Base-by-base conservation (phyloP, 2,888 invertebrate species). In the Eupithecia dodoneata region DNA sequence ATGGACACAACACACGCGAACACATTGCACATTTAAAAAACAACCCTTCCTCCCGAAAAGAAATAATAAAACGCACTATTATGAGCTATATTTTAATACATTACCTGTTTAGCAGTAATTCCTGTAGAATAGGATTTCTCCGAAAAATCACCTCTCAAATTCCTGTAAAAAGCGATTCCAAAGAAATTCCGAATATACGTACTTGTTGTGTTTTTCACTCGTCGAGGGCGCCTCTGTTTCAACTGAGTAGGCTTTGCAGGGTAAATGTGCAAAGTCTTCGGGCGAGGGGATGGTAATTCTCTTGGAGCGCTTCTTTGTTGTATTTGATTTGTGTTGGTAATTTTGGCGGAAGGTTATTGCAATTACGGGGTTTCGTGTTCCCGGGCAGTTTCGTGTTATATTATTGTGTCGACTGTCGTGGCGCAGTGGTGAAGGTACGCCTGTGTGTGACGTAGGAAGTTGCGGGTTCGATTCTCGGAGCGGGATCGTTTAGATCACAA, bases 231-330 rank as follows among this genome's bases (percentile, higher is more conserved):
- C 66, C 41, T 66, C 66, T 66, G 41, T 66, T 66, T 66, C 66
- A 41, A 42, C 15, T 42, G 41, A 66, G 66, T 42, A 66, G 66
- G 13, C 66, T 66, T 42, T 42, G 42, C 42, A 42, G 41, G 42
- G 42, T 18, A 42, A 66, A 66, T 42, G 42, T 66, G 66, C 66
- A 42, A 41, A 66, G 13, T 42, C 66, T 66, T 66, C 13, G 5
- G 66, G 66, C 15, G 7, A 66, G 66, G 42, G 66, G 66, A 66
- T 66, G 66, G 42, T 42, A 66, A 42, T 66, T 66, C 42, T 66
- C 42, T 41, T 42, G 80, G 79, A 81, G 78, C 77, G 80, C 80
- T 82, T 66, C 66, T 66, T 66, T 66, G 66, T 66, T 66, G 42
- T 66, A 30, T 66, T 42, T 66, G 66, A 66, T 66, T 66, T 66